Evolutionary conservation across 2,113 vertebrate species (phyloP).

Genomic region (Sialia sialis): DNA sequence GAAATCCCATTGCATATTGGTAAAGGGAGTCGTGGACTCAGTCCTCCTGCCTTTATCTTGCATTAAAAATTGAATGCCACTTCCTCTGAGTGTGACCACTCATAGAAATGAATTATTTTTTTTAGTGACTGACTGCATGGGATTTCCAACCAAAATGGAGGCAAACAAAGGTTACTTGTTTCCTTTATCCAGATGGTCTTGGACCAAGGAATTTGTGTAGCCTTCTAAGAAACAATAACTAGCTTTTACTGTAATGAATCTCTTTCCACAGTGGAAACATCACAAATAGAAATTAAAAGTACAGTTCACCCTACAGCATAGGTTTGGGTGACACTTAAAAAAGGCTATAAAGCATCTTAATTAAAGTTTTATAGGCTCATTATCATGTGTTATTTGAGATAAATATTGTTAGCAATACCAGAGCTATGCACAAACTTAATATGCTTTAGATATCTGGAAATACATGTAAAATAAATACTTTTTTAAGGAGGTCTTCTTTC

Average conservation of each 20-base stretch:
- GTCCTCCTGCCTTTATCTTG: neutral
- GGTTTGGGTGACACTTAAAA: neutral
- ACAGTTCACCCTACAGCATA: neutral
- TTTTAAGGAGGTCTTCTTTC: neutral
- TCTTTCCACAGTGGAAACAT: neutral
- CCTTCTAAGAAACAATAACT: neutral
- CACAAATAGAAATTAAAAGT: conserved; percentile 27
- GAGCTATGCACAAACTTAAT: neutral
- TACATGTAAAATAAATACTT: neutral
- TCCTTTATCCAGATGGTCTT: neutral
- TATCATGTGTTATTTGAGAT: neutral
- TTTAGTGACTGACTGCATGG: neutral
- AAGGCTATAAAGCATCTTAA: conserved; percentile 20
- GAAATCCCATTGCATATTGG: neutral
- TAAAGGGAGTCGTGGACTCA: neutral
- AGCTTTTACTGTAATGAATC: neutral
- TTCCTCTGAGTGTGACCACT: neutral
- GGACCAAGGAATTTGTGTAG: neutral
- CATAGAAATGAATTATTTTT: neutral
- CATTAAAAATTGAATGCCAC: neutral
- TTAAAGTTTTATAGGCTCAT: conserved; percentile 32
- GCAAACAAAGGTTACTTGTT: neutral
- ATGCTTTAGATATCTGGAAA: neutral
- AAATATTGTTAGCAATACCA: neutral
- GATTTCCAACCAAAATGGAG: neutral